Conservation (phyloP, 2,113 vertebrate species). For the Anarhynchus alexandrinus region DNA sequence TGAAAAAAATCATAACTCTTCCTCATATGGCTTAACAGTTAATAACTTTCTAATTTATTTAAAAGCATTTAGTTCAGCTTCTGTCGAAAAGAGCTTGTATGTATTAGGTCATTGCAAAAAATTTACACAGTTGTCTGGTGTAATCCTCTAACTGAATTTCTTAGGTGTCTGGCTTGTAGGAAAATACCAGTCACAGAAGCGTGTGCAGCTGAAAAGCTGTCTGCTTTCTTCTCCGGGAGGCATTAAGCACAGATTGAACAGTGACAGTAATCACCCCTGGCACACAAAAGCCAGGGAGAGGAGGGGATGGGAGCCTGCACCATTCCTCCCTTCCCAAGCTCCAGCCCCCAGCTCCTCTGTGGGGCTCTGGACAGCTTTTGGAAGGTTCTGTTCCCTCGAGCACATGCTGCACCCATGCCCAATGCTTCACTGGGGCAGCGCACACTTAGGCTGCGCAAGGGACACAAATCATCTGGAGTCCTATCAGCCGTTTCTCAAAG, state of each 20-base stretch:
- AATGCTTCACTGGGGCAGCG: fast-evolving
- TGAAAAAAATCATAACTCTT: neutral
- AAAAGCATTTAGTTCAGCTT: neutral
- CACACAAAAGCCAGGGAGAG: neutral
- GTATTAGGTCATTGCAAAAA: neutral
- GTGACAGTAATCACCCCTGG: neutral
- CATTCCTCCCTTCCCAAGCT: neutral
- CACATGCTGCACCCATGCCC: neutral
- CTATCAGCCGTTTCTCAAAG: neutral
- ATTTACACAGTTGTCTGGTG: neutral
- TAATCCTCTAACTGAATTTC: slow-evolving; percentile 1
- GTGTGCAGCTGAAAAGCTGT: neutral
- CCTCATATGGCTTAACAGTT: neutral
- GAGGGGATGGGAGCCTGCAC: neutral
- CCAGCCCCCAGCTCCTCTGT: neutral
- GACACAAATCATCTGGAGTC: neutral
- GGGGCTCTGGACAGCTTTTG: neutral
- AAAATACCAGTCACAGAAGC: neutral
- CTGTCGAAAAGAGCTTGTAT: neutral
- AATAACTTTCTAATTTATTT: neutral
- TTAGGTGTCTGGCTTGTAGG: neutral
- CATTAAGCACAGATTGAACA: neutral
- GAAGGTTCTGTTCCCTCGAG: neutral
- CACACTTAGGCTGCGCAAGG: neutral
- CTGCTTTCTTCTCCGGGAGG: neutral